Percentiles rank a stretch among this genome's conserved stretches.
Evolutionary conservation across 2,113 vertebrate species (phyloP).

Genomic region (Pollachius pollachius): DNA sequence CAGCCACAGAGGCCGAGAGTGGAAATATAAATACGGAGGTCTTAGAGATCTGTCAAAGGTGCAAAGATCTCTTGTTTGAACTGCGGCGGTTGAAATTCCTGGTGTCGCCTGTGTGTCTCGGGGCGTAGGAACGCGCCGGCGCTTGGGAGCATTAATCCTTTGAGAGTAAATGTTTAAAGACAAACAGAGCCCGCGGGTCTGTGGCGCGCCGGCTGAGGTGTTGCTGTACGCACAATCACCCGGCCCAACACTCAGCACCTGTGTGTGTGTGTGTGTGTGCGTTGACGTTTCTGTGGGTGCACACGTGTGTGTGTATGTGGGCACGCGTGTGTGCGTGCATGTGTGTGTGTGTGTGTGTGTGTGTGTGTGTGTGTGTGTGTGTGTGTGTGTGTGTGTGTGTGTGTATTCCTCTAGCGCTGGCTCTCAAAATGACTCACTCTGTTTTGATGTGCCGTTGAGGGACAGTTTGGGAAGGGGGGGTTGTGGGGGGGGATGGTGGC

Average conservation of each 20-base stretch:
- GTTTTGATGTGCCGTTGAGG: slow-evolving; percentile 54
- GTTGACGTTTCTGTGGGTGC: too few species aligned
- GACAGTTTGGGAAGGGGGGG: not conserved
- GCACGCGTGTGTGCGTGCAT: too few species aligned
- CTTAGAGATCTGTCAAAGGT: slow-evolving; percentile 65
- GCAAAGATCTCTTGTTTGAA: slow-evolving; percentile 67
- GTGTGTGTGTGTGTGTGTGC: too few species aligned
- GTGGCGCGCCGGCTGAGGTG: slow-evolving; percentile 58
- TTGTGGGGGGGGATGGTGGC: not conserved
- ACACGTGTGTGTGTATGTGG: too few species aligned
- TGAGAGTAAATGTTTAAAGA: slow-evolving; percentile 90
- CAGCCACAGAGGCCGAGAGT: slow-evolving; percentile 37
- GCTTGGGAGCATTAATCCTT: slow-evolving; percentile 81
- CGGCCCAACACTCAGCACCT: slow-evolving; percentile 54
- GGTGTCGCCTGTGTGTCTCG: slow-evolving; percentile 90
- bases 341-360: slow-evolving; percentile 5
- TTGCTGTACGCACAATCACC: slow-evolving; percentile 54
- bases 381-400: too few species aligned
- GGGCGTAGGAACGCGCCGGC: slow-evolving; percentile 74
- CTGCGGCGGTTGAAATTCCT: slow-evolving; percentile 71
- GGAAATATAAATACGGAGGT: slow-evolving; percentile 56
- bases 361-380: too few species aligned
- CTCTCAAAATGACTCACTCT: slow-evolving; percentile 51
- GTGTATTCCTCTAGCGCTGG: slow-evolving; percentile 19
- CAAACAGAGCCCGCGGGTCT: slow-evolving; percentile 80